Base-by-base conservation (phyloP, 2,797 vertebrate genomes). In the Serranus cabrilla region DNA sequence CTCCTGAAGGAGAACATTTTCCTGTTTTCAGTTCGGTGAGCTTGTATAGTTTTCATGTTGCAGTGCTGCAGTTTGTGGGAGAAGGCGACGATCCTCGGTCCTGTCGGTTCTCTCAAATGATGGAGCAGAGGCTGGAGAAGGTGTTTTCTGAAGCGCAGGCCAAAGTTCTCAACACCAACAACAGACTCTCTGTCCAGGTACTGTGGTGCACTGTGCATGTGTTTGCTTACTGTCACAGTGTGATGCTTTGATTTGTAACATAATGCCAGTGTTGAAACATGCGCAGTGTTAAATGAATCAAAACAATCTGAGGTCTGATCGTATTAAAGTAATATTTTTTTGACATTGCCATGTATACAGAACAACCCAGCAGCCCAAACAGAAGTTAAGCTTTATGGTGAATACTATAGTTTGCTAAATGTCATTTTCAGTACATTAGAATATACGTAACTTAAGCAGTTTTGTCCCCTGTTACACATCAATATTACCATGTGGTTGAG, bases 21-120 rank as follows among this genome's bases (percentile, higher is more conserved):
- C 17, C 17, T 11, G 27, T 45, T 11, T 47, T 11, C 11, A 25
- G 25, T 40, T 68, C 37, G 49, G n/a, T 57, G 4, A 43, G 55
- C 17, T 65, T 12, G 46, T 71, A 43, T 57, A 45, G 11, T 37
- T 20, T 84, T 78, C 31, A 10, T 85, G 56, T 85, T 93, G 52
- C 89, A 99, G 98, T 99, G 83, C 93, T 99, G 75, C 97, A 98
- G 93, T 99, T 99, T 91, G 97, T 99, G 89, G 96, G 96, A 60
- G 92, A 94, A 0, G 95, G 94, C 1, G 97, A 98, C 82, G 96
- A 98, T 57, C 96, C 97, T 21, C 96, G 96, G 51, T 97, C 97
- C 12, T 99, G 98, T 92, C 96, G 93, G 45, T 99, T 99, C 94
- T 95, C 95, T 78, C 97, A 98, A 94, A 97, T 96, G 56, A 99